Base-by-base conservation (phyloP, 2,113 vertebrate genomes). In the Thinocorus orbignyianus region DNA sequence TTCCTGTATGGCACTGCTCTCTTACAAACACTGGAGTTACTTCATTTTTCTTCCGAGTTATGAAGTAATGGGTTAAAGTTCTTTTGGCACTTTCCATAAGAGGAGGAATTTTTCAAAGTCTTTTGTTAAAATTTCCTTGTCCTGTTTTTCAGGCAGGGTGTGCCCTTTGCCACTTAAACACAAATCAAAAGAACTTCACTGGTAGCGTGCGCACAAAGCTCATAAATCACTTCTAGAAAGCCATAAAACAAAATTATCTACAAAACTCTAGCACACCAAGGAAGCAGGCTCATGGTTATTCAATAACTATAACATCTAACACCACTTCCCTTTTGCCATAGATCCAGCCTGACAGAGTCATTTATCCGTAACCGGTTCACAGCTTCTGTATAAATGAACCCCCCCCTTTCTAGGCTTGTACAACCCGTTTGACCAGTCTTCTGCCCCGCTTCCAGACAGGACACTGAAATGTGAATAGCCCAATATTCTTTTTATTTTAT, bases 201-300 rank as follows among this genome's bases (percentile, higher is more conserved):
- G 82, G 93, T 94, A 88, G 82, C 48, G 6, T 93, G 93, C 1
- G 13, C 76, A 61, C 61, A 37, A 46, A 93, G 95, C 88, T 78
- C 88, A 64, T 88, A 96, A 96, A 96, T 96, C 90, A 95, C 89
- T 93, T 95, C 73, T 72, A 91, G 94, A 94, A 97, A 95, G 93
- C 94, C 90, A 95, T 96, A 96, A 96, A 96, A 13, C 82, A 94
- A 88, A 93, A 95, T 93, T 93, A 95, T 94, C 95, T 95, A 86
- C 68, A 65, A 82, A 90, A 95, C 83, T 88, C 82, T 83, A 70
- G 88, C 82, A 92, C 92, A 93, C 95, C 93, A 92, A 96, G 94
- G 92, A 95, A 95, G 94, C 78, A 86, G 92, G 39, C 74, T 88
- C 84, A 65, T 77, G 92, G 94, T 92, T 96, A 96, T 92, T 96